Base-by-base conservation (phyloP, 1,140 invertebrate genomes). In the Nilaparvata lugens region DNA sequence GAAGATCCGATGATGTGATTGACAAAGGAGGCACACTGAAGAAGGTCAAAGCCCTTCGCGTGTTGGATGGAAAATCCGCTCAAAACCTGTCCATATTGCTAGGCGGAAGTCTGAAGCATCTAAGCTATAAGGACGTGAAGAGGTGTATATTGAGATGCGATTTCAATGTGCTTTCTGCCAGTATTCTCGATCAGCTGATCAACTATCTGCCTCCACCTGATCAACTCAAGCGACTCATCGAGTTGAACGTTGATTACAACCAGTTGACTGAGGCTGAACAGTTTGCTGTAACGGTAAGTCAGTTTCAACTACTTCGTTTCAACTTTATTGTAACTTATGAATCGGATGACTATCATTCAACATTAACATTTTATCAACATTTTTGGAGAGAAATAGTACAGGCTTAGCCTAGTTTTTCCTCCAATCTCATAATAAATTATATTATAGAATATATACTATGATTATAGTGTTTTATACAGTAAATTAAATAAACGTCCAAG, bases 81-180 rank as follows among this genome's bases (percentile, higher is more conserved):
- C 95, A 98, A 78, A 98, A 96, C 77, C 82, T 98, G n/a, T 86
- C 86, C 13, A 98, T 98, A 69, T 75, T 97, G 5, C 74, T 97
- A 0, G 87, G 86, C 24, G 90, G 94, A 3, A 89, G 90, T 0
- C 78, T 97, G 16, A 97, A 97, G 73, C 90, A 94, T 67, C 82
- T 95, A 74, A 81, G 84, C 1, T 91, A 94, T 67, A 23, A 89
- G 16, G 88, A 95, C 68, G 88, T 98, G 6, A 87, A 88, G 68
- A 79, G 78, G 7, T 88, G 88, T 65, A 83, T 98, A 51, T 70
- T 98, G 3, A 81, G 82, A 64, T 93, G 94, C 71, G 91, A 97
- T 71, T 89, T 91, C 56, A 79, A 81, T 2, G 83, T 94, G 55
- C 77, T 98, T 21, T 85, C 83, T 1, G 86, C 87, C 14, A 89